Evolutionary conservation across 2,797 vertebrate species (phyloP).

Genomic region (Spinus olivaceus): DNA sequence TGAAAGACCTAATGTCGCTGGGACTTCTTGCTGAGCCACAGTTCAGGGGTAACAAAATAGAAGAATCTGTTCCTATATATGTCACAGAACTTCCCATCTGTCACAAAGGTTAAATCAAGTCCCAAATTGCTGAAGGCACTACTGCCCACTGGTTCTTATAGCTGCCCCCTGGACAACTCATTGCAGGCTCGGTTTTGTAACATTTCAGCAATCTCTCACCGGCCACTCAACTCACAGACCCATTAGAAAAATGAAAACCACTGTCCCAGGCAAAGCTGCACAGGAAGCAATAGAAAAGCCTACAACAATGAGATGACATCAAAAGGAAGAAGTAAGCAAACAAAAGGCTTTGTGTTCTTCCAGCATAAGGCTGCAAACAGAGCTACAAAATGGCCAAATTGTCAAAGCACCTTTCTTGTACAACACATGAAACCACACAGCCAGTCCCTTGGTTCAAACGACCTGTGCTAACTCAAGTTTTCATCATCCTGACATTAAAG

Average conservation of each 20-base stretch:
- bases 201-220: neutral
- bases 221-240: neutral
- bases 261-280: neutral
- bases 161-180: neutral
- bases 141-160: neutral
- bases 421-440: neutral
- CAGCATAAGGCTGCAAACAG: neutral
- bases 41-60: neutral
- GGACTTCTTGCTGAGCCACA: neutral
- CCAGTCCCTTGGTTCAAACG: neutral
- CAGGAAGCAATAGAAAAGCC: neutral
- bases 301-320: neutral
- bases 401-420: neutral
- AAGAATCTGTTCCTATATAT: neutral
- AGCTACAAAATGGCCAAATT: neutral
- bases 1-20: neutral
- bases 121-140: neutral
- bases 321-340: neutral
- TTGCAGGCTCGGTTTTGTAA: neutral
- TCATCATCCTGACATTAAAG: neutral
- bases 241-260: neutral
- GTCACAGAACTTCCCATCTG: neutral
- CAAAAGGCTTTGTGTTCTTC: neutral
- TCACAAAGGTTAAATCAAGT: neutral
- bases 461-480: neutral